Percentiles rank a stretch among this genome's conserved stretches.
Conservation (phyloP, 2,113 vertebrate species). For the Speoplatyrhinus poulsoni region DNA sequence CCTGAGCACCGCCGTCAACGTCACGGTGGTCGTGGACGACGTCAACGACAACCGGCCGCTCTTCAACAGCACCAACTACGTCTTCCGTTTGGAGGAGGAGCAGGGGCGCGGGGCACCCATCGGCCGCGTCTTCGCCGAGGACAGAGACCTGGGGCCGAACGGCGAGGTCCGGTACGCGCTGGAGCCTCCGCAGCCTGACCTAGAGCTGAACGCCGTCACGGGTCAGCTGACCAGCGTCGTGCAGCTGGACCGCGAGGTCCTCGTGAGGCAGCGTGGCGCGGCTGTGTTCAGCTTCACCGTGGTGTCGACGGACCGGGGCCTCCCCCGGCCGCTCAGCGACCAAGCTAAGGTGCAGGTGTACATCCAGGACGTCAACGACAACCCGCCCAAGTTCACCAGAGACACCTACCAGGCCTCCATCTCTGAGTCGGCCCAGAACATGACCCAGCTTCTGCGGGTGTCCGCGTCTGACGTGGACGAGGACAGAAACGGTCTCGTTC, state of each 20-base stretch:
- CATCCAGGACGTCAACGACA: constrained; percentile 95
- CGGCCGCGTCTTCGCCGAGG: constrained; percentile 87
- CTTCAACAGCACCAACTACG: constrained; percentile 96
- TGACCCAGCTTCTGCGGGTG: constrained; percentile 91
- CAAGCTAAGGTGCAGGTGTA: constrained; percentile 95
- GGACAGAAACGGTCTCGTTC: constrained; percentile 88
- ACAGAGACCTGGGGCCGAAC: constrained; percentile 92
- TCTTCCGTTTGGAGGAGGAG: constrained; percentile 94
- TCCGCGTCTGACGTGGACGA: constrained; percentile 96
- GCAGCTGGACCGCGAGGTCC: constrained; percentile 89
- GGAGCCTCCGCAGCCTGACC: constrained; percentile 87
- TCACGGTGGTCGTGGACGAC: constrained; percentile 90
- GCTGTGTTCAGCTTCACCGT: constrained; percentile 89
- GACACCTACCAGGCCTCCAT: constrained; percentile 95
- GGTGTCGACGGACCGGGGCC: constrained; percentile 89
- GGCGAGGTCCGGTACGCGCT: constrained; percentile 92
- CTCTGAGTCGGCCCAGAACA: constrained; percentile 88
- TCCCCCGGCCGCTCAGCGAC: constrained; percentile 93
- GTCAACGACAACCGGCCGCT: constrained; percentile 96
- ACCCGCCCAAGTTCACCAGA: constrained; percentile 92
- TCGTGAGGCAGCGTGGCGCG: constrained; percentile 89
- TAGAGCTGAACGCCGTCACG: constrained; percentile 87
- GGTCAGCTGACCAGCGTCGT: constrained; percentile 88
- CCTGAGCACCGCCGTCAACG: constrained; percentile 87
- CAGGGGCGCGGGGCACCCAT: constrained; percentile 85